Percentiles rank a stretch among this genome's conserved stretches.
These are phyloP conservation scores for Peromyscus nudipes DNA, from an alignment of 2,797 vertebrate species.

Conservation along the genomic window DNA sequence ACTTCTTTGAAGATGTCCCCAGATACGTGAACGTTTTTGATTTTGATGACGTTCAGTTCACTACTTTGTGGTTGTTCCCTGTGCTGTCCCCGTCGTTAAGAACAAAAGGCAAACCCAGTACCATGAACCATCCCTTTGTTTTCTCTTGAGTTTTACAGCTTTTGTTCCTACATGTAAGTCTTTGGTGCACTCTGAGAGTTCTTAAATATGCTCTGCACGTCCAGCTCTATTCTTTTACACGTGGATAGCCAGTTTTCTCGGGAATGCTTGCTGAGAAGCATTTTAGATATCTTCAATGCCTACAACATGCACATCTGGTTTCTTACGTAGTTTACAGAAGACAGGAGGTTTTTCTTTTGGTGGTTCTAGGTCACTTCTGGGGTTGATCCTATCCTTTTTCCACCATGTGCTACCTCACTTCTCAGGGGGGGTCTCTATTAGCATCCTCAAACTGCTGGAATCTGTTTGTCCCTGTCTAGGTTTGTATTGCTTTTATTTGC, in stretches of 20 bases:
- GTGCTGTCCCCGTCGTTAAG: not conserved
- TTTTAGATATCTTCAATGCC: slow-evolving; percentile 19
- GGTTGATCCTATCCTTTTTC: not conserved
- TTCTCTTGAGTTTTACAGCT: slow-evolving; percentile 13
- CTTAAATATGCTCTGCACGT: not conserved
- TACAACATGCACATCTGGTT: not conserved
- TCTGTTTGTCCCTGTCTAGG: slow-evolving; percentile 3
- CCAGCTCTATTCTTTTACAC: not conserved
- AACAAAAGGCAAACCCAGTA: not conserved
- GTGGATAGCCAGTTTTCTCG: not conserved
- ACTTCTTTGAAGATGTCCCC: not conserved
- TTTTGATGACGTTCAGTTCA: slow-evolving; percentile 5
- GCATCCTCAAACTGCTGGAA: not conserved
- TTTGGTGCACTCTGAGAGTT: not conserved
- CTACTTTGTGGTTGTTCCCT: not conserved
- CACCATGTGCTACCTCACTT: not conserved
- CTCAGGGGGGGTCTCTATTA: not conserved
- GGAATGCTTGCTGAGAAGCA: not conserved
- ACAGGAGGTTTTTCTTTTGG: not conserved
- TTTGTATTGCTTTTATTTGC: slow-evolving; percentile 37
- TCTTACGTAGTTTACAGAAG: not conserved
- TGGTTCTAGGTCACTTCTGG: not conserved
- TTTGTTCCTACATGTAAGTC: not conserved
- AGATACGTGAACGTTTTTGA: not conserved
- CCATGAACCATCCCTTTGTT: not conserved